Base-by-base conservation (phyloP, 2,888 invertebrate genomes). In the Archaeoteleia sp. region DNA sequence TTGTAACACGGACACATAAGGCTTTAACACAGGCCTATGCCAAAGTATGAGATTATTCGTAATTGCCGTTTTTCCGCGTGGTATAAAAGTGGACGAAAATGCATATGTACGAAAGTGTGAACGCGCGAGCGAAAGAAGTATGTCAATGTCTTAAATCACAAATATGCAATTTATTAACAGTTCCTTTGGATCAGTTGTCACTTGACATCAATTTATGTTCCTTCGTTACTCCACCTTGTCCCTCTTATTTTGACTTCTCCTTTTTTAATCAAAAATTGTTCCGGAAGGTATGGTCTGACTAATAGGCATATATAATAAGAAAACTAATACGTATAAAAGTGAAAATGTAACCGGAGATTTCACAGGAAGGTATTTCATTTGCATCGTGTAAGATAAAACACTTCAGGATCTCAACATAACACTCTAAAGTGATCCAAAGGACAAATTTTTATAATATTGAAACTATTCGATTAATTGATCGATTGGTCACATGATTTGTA, bases 191-290 rank as follows among this genome's bases (percentile, higher is more conserved):
- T 27, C 25, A 27, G 46, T 48, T 46, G 13, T 14, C 14, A 35
- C 14, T 15, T 35, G 27, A 20, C 8, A 13, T 3, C 7, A 42
- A 37, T 42, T 51, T 27, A 20, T 51, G 12, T 27, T 37, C 30
- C 42, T 42, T 12, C 20, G 23, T 42, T 6, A 12, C 30, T 27
- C 29, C 10, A 45, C 32, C 23, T 27, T 6, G 29, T 51, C 10
- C 1, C 32, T 42, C 15, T 48, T 30, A 35, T 48, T 39, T 35
- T 13, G 39, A 72, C 67, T 72, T 74, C 55, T 74, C n/a, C n/a
- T 49, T 1, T n/a, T 32, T 20, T 25, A 25, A 72, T 75, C 67
- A 75, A 77, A 79, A 78, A 78, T 74, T 78, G 75, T 80, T 80
- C 76, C 77, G 61, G 58, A 71, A 73, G 69, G 70, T 74, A 70